These are phyloP conservation scores for Ceratoteleas bidentatus DNA, from an alignment of 1,140 invertebrate genomes.

Conservation along the genomic window DNA sequence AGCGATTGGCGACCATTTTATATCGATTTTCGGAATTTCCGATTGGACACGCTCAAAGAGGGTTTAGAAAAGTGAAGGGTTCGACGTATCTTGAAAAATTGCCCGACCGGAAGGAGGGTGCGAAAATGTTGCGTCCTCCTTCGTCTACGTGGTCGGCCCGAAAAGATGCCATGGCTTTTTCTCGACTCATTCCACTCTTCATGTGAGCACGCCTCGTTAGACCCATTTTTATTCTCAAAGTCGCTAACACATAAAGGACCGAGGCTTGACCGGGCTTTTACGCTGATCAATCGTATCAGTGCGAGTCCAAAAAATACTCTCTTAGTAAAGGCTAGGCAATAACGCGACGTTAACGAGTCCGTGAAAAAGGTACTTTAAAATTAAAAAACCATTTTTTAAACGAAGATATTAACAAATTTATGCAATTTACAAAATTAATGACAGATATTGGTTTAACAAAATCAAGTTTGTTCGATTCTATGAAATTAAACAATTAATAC, in stretches of 20 bases:
- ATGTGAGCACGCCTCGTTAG: conserved; percentile 55
- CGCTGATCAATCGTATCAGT: conserved; percentile 11
- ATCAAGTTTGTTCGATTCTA: too few relatives aligned
- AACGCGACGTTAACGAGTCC: too few relatives aligned
- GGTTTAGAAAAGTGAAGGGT: conserved; percentile 47
- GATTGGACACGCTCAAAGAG: conserved; percentile 67
- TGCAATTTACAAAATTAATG: too few relatives aligned
- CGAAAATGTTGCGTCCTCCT: conserved; percentile 67
- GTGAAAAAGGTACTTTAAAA: too few relatives aligned
- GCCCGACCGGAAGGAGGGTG: conserved; percentile 71
- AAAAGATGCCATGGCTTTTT: conserved; percentile 59
- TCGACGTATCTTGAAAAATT: conserved; percentile 72
- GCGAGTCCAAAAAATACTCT: conserved; percentile 10
- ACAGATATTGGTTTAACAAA: too few relatives aligned
- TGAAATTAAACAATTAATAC: too few relatives aligned
- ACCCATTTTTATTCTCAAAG: conserved; percentile 63
- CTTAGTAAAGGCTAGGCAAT: too few relatives aligned
- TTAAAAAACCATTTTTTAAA: too few relatives aligned
- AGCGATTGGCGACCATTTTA: conserved; percentile 67
- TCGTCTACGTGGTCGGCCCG: conserved; percentile 49
- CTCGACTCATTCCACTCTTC: conserved; percentile 37
- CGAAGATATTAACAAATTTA: too few relatives aligned
- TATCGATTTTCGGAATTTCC: conserved; percentile 70
- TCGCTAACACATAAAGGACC: conserved; percentile 50
- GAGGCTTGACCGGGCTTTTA: conserved; percentile 3